Base-by-base conservation (phyloP, 2,888 invertebrate genomes). In the Ophion costatus region DNA sequence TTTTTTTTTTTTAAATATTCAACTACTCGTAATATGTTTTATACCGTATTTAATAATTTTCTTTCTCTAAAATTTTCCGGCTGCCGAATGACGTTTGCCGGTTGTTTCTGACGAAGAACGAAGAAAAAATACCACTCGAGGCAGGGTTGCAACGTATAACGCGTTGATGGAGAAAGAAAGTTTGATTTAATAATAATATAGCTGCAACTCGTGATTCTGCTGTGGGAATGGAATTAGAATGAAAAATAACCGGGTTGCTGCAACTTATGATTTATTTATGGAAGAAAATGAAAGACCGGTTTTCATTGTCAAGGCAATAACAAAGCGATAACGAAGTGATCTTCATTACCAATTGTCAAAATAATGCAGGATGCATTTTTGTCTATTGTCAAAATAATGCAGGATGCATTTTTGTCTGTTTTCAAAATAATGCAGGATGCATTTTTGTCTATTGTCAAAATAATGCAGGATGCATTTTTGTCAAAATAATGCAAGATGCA, bases 1-100 rank as follows among this genome's bases (percentile, higher is more conserved):
- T 77, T 38, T 2, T 67, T 42, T 14, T 67, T 29, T n/a, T n/a
- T n/a, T n/a, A n/a, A n/a, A 71, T 69, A 64, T 80, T 64, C 51
- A 29, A 57, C 5, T 69, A 38, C 17, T 73, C 24, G 24, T 57
- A 38, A 45, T 22, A 14, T 9, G 22, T n/a, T 45, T 67, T 63
- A 71, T 22, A 9, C 42, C 14, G 59, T 77, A n/a, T 20, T 51
- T 63, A 6, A 51, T 17, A 45, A n/a, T n/a, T n/a, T 29, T 51
- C 42, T 61, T 29, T 7, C 33, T 67, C 59, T 42, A 42, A 42
- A 57, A 64, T 29, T 24, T 51, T 20, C 17, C 14, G 17, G 38
- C 38, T 24, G 17, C 22, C 22, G 56, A 29, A 20, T 61, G 61
- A 45, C 33, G 29, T 69, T 83, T 70, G 22, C 70, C 63, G 79